phyloP scores from a whole-genome alignment of 2,797 vertebrate species.

The Chrysocyon brachyurus region DNA sequence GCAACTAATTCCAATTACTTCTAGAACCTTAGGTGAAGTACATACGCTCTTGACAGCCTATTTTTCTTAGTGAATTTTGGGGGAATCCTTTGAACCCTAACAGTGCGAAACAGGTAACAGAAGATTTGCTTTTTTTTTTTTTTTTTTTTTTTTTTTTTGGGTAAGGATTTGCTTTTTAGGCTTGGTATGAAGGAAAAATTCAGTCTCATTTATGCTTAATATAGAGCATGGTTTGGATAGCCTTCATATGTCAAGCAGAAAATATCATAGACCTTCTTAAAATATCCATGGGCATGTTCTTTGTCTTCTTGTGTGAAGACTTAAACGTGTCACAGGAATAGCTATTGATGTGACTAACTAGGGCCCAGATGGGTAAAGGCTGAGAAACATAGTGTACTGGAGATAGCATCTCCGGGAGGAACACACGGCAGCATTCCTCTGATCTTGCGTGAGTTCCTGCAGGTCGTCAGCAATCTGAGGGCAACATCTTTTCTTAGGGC shows the following conservation, averaged over 20 bases:
- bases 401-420: neutral
- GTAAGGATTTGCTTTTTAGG: neutral
- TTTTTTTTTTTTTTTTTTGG: neutral
- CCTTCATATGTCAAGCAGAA: constrained; percentile 42
- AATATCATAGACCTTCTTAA: constrained; percentile 45
- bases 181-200: constrained; percentile 12
- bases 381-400: neutral
- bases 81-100: neutral
- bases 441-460: neutral
- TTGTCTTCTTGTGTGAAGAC: constrained; percentile 27
- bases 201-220: constrained; percentile 32
- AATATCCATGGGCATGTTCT: neutral
- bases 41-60: neutral
- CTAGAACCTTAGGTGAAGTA: neutral
- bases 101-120: neutral
- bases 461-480: constrained; percentile 50
- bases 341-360: neutral
- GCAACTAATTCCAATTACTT: neutral
- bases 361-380: neutral
- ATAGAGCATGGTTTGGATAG: neutral
- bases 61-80: neutral
- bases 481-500: neutral
- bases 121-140: neutral
- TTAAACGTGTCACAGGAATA: neutral
- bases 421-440: neutral